These are phyloP conservation scores for Helicoverpa zea DNA, from an alignment of 1,140 invertebrate genomes.

Conservation along the genomic window DNA sequence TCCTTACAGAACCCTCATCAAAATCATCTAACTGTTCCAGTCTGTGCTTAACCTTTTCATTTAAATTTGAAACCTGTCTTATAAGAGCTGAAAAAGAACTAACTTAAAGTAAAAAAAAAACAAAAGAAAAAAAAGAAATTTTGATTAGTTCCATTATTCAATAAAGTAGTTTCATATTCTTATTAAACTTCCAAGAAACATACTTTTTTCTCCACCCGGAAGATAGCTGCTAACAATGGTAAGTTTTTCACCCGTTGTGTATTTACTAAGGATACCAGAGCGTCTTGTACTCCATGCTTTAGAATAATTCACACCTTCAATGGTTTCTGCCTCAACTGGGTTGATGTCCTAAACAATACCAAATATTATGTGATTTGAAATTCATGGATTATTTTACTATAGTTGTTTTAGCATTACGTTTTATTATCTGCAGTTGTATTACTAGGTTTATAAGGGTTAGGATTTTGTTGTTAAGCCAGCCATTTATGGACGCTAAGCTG, in stretches of 20 bases:
- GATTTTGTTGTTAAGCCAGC: no score
- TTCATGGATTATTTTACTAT: no score
- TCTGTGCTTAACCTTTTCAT: conserved; percentile 96
- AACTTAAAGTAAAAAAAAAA: conserved; percentile 79
- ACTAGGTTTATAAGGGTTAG: no score
- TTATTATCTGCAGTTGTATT: not conserved
- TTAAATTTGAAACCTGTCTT: conserved; percentile 92
- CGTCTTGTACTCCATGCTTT: conserved; percentile 93
- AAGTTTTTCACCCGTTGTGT: conserved; percentile 96
- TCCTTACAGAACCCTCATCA: conserved; percentile 95
- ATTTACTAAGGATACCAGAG: conserved; percentile 93
- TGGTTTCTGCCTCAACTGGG: conserved; percentile 36
- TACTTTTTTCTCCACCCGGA: conserved; percentile 93
- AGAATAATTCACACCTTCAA: conserved; percentile 82
- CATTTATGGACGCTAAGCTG: no score
- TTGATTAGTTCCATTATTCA: not conserved
- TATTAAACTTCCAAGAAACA: conserved; percentile 33
- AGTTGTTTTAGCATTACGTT: not conserved
- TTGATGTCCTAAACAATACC: conserved; percentile 38
- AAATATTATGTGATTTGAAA: no score
- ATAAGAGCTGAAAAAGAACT: conserved; percentile 89
- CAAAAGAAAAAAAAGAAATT: conserved; percentile 65
- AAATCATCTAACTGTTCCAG: conserved; percentile 98
- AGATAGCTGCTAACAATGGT: conserved; percentile 96
- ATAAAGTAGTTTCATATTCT: no score